Base-by-base conservation (phyloP, 2,797 vertebrate species). In the Oceanodroma leucorhoa region DNA sequence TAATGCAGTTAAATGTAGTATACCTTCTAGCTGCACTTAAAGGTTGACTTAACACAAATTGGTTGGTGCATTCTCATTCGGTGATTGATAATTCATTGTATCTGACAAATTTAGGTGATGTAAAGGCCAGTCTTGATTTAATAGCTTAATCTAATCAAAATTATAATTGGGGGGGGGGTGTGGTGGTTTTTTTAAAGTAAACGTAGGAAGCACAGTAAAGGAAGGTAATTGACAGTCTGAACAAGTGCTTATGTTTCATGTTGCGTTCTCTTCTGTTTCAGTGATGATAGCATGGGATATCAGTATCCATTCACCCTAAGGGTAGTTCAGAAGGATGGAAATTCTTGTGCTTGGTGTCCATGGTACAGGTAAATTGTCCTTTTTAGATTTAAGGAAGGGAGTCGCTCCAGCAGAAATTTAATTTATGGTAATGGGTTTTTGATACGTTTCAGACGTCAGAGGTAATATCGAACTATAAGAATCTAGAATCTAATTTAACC, bases 271-370 rank as follows among this genome's bases (percentile, higher is more conserved):
- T 93, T 96, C 53, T 94, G 21, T 97, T 97, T 73, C 97, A 99
- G 99, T 97, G 99, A 99, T 76, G 99, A 99, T 97, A 99, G 99
- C 92, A 98, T 99, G 99, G 99, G 99, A 11, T 99, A 99, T 97
- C 99, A 99, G 78, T 99, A 99, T 96, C 99, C 99, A 21, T 99
- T 99, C 96, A 99, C 99, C 58, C 95, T 99, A 72, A 97, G 99
- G 84, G 99, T 99, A 30, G 99, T 99, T 76, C 99, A 99, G 67
- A 99, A 99, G 96, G 99, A 99, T 94, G 99, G 99, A 27, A 99
- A 99, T 97, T 99, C 99, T 15, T 99, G 99, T 97, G 99, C 99
- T 84, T 99, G 99, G 98, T 99, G 99, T 94, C 99, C 99, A 0
- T 99, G 99, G 99, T 99, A 99, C 98, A 99, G 99, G 99, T 99